Evolutionary conservation across 2,113 vertebrate species (phyloP).

Genomic region (Tamias sibiricus): DNA sequence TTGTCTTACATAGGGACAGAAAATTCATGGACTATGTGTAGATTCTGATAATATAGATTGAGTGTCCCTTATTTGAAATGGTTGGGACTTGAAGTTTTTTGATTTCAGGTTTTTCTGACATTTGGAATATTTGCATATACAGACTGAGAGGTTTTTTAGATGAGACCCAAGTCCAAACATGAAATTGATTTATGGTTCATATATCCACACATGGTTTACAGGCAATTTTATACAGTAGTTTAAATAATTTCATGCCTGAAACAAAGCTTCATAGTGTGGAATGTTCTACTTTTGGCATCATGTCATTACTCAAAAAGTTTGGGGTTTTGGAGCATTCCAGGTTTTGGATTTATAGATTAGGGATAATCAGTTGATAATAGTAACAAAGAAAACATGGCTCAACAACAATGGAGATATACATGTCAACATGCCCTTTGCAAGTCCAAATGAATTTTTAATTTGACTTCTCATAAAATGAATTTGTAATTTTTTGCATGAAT

Average conservation of each 20-base stretch:
- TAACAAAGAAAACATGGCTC: background rate
- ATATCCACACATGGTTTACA: background rate
- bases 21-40: too few relatives aligned
- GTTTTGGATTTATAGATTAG: background rate
- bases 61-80: background rate
- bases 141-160: background rate
- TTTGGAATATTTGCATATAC: background rate
- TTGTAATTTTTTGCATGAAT: background rate
- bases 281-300: background rate
- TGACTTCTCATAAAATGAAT: background rate
- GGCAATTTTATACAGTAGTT: background rate
- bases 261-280: background rate
- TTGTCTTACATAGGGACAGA: background rate
- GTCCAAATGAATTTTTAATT: background rate
- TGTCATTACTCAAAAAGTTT: background rate
- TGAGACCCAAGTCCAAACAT: background rate
- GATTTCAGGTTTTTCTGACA: background rate
- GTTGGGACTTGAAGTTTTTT: background rate
- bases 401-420: too few relatives aligned
- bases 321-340: background rate
- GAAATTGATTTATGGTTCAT: background rate
- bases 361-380: too few relatives aligned
- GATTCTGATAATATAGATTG: background rate
- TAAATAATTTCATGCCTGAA: background rate
- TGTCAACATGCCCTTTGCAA: background rate